Base-by-base conservation (phyloP, 2,888 invertebrate species). In the Ochropleura leucogaster region DNA sequence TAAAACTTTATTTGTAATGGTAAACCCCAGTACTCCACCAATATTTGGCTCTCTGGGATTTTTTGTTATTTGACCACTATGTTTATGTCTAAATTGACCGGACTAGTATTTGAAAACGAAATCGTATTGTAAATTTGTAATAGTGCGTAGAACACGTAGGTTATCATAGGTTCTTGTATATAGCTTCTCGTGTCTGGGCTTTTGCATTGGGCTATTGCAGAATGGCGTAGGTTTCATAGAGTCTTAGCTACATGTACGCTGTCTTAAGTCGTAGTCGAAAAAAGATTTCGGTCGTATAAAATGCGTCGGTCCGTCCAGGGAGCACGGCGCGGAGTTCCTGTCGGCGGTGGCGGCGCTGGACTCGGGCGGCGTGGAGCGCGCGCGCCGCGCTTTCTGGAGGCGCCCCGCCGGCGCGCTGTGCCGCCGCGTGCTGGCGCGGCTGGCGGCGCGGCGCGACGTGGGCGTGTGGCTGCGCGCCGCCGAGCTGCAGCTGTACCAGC, bases 341-440 rank as follows among this genome's bases (percentile, higher is more conserved):
- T 98, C 99, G 91, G 98, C 98, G 44, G 98, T 99, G 75, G 97
- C 99, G 62, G 98, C 98, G 90, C 97, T 99, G 84, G 99, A 99
- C 95, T 98, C 99, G 91, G 97, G 97, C 60, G 98, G 98, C 0
- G 98, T 99, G 80, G 99, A 99, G 94, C 98, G 98, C 55, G 96
- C 99, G 44, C 99, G 99, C 97, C 97, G 98, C 80, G 97, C 98
- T 87, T 99, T 99, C 97, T 99, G 99, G 99, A 97, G 98, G 79
- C 83, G 90, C 3, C 77, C 86, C 98, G 98, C 96, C 97, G 98
- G 91, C 63, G 97, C 97, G 77, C 99, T 99, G 95, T 99, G 99
- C 94, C 99, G 99, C 92, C 98, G 98, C 92, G 97, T 98, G 88
- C 98, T 99, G 70, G 98, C 98, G 93, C 98, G 97, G 74, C 96